A percentile compares a stretch with the other conserved stretches of the same genome.
Evolutionary conservation across 2,888 invertebrate species (phyloP).

Genomic region (Cantharis lateralis): DNA sequence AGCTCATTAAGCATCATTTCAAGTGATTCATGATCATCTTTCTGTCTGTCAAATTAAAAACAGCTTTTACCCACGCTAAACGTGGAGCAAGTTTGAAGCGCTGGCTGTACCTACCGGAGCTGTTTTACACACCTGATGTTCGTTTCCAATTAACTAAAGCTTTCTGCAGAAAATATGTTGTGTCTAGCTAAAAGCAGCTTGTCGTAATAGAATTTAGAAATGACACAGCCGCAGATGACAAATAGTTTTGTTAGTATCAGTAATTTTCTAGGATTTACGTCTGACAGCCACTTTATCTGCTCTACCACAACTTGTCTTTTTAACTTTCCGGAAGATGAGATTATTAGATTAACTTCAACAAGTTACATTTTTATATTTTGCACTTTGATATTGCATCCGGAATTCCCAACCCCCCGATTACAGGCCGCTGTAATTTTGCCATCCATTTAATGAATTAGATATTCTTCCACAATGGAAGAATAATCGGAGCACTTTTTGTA

Average conservation of each 20-base stretch:
- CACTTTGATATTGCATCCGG: background rate
- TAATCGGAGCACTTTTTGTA: background rate
- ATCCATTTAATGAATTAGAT: background rate
- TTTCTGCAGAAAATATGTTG: conserved; percentile 13
- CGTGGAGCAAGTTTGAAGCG: background rate
- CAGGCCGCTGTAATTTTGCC: background rate
- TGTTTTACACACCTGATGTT: conserved; percentile 14
- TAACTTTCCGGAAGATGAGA: conserved; percentile 8
- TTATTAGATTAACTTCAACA: background rate
- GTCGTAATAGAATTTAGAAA: conserved; percentile 19
- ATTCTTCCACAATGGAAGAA: background rate
- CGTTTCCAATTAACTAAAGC: conserved; percentile 17
- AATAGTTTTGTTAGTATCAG: conserved; percentile 16
- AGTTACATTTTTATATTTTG: background rate
- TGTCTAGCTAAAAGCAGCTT: conserved; percentile 15
- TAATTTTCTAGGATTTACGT: conserved; percentile 10
- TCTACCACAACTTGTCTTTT: conserved; percentile 2
- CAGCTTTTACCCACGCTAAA: background rate
- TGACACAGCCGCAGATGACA: conserved; percentile 15
- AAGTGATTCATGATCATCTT: background rate
- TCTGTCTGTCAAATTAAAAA: background rate
- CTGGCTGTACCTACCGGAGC: background rate
- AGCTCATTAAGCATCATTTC: background rate
- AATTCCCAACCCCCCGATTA: background rate
- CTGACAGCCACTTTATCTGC: conserved; percentile 14